Evolutionary conservation across 1,140 invertebrate genomes (phyloP).

Genomic region (Drosophila truncata): DNA sequence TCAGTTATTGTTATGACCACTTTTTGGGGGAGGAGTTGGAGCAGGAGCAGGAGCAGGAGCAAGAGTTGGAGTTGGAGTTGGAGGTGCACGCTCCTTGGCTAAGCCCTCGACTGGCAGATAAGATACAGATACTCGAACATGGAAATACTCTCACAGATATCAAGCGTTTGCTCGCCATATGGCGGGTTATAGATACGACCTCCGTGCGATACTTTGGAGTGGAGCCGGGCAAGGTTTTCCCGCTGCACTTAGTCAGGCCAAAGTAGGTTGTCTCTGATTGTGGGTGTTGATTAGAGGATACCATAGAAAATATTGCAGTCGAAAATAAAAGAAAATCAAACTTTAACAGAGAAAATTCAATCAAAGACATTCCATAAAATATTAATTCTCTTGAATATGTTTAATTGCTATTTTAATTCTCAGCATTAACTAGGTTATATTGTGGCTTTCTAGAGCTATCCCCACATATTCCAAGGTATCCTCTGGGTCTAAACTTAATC

Average conservation of each 20-base stretch:
- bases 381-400: background rate
- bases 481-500: constrained; percentile 1
- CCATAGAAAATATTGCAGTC: too few species aligned
- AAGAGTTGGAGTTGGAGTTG: constrained; percentile 1
- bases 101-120: constrained; percentile 49
- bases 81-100: constrained; percentile 48
- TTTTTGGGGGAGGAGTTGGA: constrained; percentile 1
- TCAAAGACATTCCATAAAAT: background rate
- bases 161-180: constrained; percentile 65
- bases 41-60: background rate
- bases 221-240: constrained; percentile 52
- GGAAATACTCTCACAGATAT: constrained; percentile 76
- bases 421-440: background rate
- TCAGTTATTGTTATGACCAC: constrained; percentile 50
- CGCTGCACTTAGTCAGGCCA: constrained; percentile 54
- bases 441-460: background rate
- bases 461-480: constrained; percentile 14
- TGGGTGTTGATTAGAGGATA: too few species aligned
- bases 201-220: constrained; percentile 69
- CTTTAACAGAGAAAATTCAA: background rate
- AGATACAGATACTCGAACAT: constrained; percentile 52
- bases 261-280: too few species aligned
- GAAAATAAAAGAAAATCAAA: too few species aligned
- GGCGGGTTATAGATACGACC: constrained; percentile 62
- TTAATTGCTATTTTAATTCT: too few species aligned